Percentiles rank a stretch among this genome's conserved stretches.
Evolutionary conservation across 2,888 invertebrate genomes (phyloP).

Genomic region (Amorpha juglandis): DNA sequence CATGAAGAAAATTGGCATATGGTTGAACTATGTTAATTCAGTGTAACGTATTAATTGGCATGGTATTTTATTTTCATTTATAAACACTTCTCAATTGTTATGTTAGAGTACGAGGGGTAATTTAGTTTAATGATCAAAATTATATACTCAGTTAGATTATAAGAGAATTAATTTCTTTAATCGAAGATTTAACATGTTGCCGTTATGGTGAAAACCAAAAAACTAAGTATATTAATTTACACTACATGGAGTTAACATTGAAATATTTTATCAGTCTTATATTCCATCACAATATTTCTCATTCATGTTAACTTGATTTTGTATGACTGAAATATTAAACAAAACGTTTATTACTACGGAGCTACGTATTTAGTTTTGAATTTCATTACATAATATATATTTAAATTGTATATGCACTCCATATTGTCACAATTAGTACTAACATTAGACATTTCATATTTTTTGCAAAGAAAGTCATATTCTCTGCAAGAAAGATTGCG

Average conservation of each 20-base stretch:
- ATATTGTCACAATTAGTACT: not conserved
- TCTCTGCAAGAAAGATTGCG: not conserved
- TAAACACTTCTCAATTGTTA: conserved; percentile 43
- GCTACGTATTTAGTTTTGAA: not conserved
- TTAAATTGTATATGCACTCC: not conserved
- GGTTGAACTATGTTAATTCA: conserved; percentile 33
- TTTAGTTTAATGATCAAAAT: conserved; percentile 67
- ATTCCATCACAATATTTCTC: conserved; percentile 1
- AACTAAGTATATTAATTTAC: not conserved
- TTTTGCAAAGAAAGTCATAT: not conserved
- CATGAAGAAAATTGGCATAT: conserved; percentile 52
- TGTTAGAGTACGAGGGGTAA: conserved; percentile 39
- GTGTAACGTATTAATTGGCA: conserved; percentile 42
- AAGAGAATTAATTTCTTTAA: conserved; percentile 40
- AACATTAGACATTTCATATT: not conserved
- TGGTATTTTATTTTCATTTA: conserved; percentile 39
- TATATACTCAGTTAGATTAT: conserved; percentile 74
- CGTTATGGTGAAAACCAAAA: conserved; percentile 25
- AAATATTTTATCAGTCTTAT: not conserved
- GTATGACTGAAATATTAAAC: not conserved
- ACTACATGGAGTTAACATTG: not conserved
- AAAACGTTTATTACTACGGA: not conserved
- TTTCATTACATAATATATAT: not conserved
- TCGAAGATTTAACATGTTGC: conserved; percentile 26
- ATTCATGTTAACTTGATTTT: not conserved